A percentile compares a stretch with the other conserved stretches of the same genome.
Evolutionary conservation across 2,797 vertebrate species (phyloP).

Genomic region (Sebastes diploproa): DNA sequence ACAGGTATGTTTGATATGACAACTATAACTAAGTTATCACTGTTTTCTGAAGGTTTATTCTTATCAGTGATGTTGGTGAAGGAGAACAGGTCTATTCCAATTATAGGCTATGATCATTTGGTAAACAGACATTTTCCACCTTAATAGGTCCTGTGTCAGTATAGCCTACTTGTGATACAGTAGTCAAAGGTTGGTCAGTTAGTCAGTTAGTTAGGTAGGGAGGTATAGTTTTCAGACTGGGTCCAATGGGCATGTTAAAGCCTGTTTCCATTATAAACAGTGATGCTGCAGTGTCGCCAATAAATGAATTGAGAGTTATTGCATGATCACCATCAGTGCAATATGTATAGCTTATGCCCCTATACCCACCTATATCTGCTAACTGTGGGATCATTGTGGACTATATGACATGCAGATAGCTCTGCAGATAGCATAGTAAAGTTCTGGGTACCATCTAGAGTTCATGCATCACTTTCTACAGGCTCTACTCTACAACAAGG

Average conservation of each 20-base stretch:
- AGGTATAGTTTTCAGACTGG: background rate
- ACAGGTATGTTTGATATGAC: background rate
- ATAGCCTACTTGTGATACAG: background rate
- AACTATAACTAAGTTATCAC: background rate
- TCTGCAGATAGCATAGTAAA: slow-evolving; percentile 58
- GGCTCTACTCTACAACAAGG: slow-evolving; percentile 37
- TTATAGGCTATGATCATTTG: background rate
- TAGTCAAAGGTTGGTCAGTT: background rate
- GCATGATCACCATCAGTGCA: background rate
- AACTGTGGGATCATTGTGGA: slow-evolving; percentile 14
- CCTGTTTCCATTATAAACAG: background rate
- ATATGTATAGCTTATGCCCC: background rate
- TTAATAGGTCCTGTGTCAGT: background rate
- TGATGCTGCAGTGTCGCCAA: slow-evolving; percentile 18
- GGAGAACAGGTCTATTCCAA: background rate
- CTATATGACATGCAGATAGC: slow-evolving; percentile 21
- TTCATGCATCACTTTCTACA: slow-evolving; percentile 44
- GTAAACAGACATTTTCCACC: background rate
- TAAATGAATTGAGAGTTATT: background rate
- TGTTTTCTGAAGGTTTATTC: background rate
- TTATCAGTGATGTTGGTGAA: background rate
- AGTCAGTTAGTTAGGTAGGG: background rate
- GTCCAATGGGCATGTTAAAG: background rate
- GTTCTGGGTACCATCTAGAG: slow-evolving; percentile 45
- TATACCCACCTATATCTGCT: background rate